Evolutionary conservation across 2,113 vertebrate genomes (phyloP), one percentile per base, ranked within the genome.

Genomic region (Lampris incognitus): DNA sequence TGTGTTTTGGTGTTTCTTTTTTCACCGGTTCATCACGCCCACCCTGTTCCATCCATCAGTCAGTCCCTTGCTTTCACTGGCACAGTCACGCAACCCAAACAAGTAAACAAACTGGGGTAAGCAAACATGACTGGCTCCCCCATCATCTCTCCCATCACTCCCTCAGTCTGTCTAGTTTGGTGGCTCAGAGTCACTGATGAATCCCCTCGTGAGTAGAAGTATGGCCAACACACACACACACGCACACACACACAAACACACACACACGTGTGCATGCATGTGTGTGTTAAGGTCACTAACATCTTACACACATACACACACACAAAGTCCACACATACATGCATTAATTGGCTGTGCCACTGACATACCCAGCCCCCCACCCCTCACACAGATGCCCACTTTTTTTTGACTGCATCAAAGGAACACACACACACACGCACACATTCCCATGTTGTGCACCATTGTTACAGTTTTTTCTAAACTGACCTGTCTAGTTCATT

Each of bases 141-240:
- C 24, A 0, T 24, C 24, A 24, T 24, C 24, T 24, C 24, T 75
- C 73, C 78, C 76, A 61, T 86, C 84, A 61, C 68, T 73, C 67
- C 66, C 77, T 88, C 81, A 61, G 57, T 52, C 41, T 75, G 81
- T 88, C 81, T 81, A 70, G 69, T 82, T 80, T 79, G 72, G 60
- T 69, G 80, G 51, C 13, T 5, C 74, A 77, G 78, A 84, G 67
- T 81, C 72, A 76, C 42, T 49, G 69, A 24, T 24, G 24, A 24
- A 24, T 24, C 24, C 24, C 24, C 24, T 24, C 24, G 0, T 24
- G 24, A 24, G 24, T 24, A 24, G 24, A 24, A 24, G 24, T 24
- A 24, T 24, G 24, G 24, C 24, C 24, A 24, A 74, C 71, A 66
- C 55, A 54, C 38, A 51, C 50, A 66, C 36, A 57, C 66, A 51